phyloP scores from a whole-genome alignment of 2,797 vertebrate species.

The Gymnothorax reevesii region DNA sequence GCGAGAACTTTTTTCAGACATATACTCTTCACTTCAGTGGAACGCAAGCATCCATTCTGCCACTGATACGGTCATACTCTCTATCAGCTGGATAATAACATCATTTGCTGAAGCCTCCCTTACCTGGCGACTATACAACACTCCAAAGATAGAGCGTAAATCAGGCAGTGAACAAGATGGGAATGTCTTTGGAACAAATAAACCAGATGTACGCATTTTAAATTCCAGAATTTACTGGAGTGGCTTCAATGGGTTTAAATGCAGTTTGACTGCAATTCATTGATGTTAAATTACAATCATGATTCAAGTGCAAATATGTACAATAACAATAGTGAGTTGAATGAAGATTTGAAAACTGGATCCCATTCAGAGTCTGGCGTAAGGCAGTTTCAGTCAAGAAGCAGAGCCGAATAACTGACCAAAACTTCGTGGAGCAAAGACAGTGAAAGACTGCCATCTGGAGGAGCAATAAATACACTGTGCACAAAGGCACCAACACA shows the following conservation, averaged over 20 bases:
- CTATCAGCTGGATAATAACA: neutral
- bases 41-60: neutral
- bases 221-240: neutral
- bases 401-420: neutral
- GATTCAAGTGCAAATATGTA: neutral
- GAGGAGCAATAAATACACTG: constrained; percentile 40
- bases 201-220: neutral
- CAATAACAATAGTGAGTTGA: neutral
- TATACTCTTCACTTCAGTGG: neutral
- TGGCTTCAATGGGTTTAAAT: neutral
- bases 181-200: neutral
- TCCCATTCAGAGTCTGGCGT: no score
- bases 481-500: neutral
- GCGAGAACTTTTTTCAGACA: neutral
- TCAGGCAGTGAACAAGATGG: neutral
- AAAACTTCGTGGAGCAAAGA: constrained; percentile 7
- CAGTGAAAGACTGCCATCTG: constrained; percentile 59
- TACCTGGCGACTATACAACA: neutral
- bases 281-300: neutral
- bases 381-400: neutral
- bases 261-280: neutral
- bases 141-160: neutral
- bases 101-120: neutral
- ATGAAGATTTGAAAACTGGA: neutral
- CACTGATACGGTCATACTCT: neutral